Base-by-base conservation (phyloP, 1,140 invertebrate species). In the Drepana arcuata region DNA sequence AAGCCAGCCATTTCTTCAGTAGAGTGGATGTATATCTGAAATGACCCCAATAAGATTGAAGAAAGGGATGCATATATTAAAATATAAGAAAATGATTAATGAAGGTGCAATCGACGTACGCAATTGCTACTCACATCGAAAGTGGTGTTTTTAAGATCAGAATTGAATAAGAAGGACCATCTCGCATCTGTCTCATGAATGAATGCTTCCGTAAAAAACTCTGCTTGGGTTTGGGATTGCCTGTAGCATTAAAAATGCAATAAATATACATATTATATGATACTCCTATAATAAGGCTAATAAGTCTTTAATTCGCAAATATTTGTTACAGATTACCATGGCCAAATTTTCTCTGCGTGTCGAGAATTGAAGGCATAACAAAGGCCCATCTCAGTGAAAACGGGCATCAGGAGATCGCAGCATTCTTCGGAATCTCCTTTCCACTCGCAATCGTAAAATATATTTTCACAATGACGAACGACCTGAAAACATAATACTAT, bases 321-420 rank as follows among this genome's bases (percentile, higher is more conserved):
- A n/a, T n/a, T n/a, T n/a, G n/a, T 6, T 36, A 41, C 2, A 23
- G 26, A 30, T 74, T 71, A 86, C 86, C 84, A 84, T 25, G 84
- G 85, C 74, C 84, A 82, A 7, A 57, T 53, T 36, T 64, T 83
- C 45, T 85, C 84, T 16, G 80, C 67, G 28, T 84, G 87, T 37
- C 83, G 63, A 1, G 88, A 87, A 63, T 91, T 92, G 57, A 91
- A 91, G 14, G 85, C 85, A 41, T 89, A 90, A 56, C 90, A 91
- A 54, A 89, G 89, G 5, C 90, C 90, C 61, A 86, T 86, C 67
- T 92, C 90, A 2, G 90, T 91, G 46, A 90, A 88, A 10, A 90
- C 82, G 2, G 88, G 87, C 23, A 85, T 73, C 21, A 91, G 87
- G 24, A 86, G 66, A 11, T 82, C 75, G 37, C 87, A 89, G 44